Evolutionary conservation across 2,888 invertebrate species (phyloP), one percentile per base, ranked within the genome.

Genomic region (Aradus depressus): DNA sequence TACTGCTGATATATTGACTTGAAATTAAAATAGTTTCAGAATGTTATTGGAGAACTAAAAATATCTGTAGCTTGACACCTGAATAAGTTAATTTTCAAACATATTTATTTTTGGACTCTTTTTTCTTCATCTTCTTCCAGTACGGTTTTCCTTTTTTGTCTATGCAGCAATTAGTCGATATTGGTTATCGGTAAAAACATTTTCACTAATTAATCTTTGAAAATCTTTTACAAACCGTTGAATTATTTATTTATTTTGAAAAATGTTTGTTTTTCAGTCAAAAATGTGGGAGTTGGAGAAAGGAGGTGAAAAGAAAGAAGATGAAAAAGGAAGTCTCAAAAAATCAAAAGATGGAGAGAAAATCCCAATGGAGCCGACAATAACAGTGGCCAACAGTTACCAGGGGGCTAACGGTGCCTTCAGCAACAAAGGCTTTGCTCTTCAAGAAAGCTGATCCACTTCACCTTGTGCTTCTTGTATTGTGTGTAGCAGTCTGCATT

Each of bases 351-450:
- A 50, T 4, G 26, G 21, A 26, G 45, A 51, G 32, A 51, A 51
- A 23, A 39, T 51, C 18, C 51, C 51, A 39, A 51, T 51, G 51
- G 38, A 32, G 2, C 38, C 31, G 8, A 45, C 28, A n/a, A 44
- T 44, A 14, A 38, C 44, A 16, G 26, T 44, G 10, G 38, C 39
- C 4, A 51, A 45, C 32, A 51, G 39, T 21, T 51, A 51, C 26
- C 39, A 51, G 25, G 41, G 42, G 3, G 47, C 47, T 19, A 47
- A 47, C 16, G 47, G 47, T 18, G 47, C 47, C n/a, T 47, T 38
- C 22, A 47, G 23, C 35, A 47, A 47, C 18, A 47, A 47, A 47
- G 47, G 16, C 12, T 47, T 37, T 28, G 38, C 4, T 25, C 23
- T 19, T 21, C 37, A 47, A 19, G 47, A 47, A 25, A 8, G 18